These are phyloP conservation scores for Rhinogobius similis DNA, from an alignment of 2,113 vertebrate genomes.

Conservation along the genomic window DNA sequence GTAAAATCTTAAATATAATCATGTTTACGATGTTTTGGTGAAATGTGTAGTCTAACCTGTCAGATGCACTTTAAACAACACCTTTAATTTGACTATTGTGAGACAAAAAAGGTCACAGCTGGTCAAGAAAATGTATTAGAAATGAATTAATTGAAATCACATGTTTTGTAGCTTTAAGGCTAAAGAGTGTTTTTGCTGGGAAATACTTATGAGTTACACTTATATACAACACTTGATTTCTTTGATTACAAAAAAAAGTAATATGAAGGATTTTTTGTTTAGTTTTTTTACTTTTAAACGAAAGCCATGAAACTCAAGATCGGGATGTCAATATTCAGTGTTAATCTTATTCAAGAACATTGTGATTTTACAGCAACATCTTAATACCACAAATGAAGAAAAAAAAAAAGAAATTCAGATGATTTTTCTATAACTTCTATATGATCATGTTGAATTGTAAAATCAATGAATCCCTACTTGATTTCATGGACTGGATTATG, in stretches of 20 bases:
- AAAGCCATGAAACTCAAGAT: slow-evolving; percentile 10
- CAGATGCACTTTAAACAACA: no score
- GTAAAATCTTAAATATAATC: no score
- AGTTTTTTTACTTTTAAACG: slow-evolving; percentile 6
- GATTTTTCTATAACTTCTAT: neutral
- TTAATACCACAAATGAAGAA: no score
- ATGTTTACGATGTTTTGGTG: no score
- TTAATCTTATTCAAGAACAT: no score
- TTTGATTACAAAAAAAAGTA: neutral
- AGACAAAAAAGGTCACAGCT: no score
- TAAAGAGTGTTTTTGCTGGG: neutral
- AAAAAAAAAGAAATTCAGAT: neutral
- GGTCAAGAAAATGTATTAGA: no score
- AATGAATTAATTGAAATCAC: neutral
- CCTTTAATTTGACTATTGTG: no score
- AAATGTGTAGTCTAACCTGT: no score
- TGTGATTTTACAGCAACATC: neutral
- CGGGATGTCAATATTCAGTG: neutral
- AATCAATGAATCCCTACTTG: neutral
- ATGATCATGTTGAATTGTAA: no score
- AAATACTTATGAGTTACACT: neutral
- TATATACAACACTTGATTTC: slow-evolving; percentile 8
- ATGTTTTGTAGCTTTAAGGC: neutral
- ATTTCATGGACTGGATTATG: neutral
- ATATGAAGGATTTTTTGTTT: neutral